These are phyloP conservation scores for Sitobion miscanthi DNA, from an alignment of 1,140 invertebrate species.

Conservation along the genomic window DNA sequence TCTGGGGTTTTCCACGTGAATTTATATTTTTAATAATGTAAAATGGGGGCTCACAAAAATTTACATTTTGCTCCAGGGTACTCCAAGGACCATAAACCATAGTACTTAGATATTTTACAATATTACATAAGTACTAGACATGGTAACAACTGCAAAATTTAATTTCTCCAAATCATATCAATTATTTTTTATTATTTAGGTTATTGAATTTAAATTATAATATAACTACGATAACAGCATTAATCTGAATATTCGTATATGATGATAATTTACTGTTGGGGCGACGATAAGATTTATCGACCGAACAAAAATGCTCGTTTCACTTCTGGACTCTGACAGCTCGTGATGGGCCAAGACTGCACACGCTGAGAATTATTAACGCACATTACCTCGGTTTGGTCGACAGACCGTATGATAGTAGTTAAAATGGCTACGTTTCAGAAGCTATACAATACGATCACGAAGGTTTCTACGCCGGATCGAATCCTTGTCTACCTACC, in stretches of 20 bases:
- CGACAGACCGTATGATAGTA: background rate
- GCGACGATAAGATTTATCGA: background rate
- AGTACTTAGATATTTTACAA: background rate
- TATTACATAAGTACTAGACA: too few species aligned
- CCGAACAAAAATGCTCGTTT: background rate
- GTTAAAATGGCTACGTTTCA: background rate
- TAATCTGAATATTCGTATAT: background rate
- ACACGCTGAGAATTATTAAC: conserved; percentile 7
- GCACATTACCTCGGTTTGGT: background rate
- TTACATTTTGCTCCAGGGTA: too few species aligned
- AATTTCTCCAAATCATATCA: background rate
- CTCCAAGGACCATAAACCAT: background rate
- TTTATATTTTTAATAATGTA: background rate
- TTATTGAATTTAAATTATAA: background rate
- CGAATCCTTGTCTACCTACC: background rate
- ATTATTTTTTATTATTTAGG: background rate
- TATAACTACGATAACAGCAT: background rate
- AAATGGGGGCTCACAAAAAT: too few species aligned
- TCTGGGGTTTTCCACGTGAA: background rate
- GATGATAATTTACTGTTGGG: background rate
- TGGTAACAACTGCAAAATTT: background rate
- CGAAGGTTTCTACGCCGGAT: background rate
- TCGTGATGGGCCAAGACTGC: background rate
- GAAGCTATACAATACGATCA: background rate
- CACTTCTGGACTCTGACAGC: background rate